These are phyloP conservation scores for Platichthys stellatus DNA, from an alignment of 2,113 vertebrate species.

Conservation along the genomic window DNA sequence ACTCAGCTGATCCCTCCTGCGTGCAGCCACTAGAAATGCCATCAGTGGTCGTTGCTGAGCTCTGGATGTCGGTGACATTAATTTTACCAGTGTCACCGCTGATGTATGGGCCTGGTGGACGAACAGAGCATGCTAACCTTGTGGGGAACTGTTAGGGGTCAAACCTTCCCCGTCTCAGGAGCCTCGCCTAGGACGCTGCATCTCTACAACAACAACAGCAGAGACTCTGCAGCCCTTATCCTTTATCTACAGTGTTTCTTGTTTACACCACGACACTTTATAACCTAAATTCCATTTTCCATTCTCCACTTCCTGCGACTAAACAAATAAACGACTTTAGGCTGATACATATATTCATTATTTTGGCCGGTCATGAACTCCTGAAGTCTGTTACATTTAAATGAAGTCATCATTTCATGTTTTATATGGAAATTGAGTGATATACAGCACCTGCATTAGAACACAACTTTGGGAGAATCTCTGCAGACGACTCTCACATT, in stretches of 20 bases:
- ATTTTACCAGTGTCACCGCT: constrained; percentile 78
- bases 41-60: constrained; percentile 47
- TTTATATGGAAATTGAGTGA: constrained; percentile 26
- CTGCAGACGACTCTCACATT: constrained; percentile 2
- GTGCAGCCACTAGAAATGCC: constrained; percentile 35
- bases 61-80: constrained; percentile 69
- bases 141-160: constrained; percentile 69
- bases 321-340: not conserved
- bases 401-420: constrained; percentile 14
- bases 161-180: constrained; percentile 36
- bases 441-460: constrained; percentile 15
- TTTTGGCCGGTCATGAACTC: not conserved
- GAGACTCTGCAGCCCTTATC: not conserved
- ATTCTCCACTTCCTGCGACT: not conserved
- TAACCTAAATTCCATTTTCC: not conserved
- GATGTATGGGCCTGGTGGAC: constrained; percentile 76
- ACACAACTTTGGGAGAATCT: constrained; percentile 9
- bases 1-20: constrained; percentile 39
- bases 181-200: constrained; percentile 42
- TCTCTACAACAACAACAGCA: constrained; percentile 8
- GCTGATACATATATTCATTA: not conserved
- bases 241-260: not conserved
- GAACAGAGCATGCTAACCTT: constrained; percentile 79
- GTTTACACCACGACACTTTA: not conserved
- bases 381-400: constrained; percentile 13